These are phyloP conservation scores for Bibio marci DNA, from an alignment of 2,888 invertebrate genomes.

Conservation along the genomic window DNA sequence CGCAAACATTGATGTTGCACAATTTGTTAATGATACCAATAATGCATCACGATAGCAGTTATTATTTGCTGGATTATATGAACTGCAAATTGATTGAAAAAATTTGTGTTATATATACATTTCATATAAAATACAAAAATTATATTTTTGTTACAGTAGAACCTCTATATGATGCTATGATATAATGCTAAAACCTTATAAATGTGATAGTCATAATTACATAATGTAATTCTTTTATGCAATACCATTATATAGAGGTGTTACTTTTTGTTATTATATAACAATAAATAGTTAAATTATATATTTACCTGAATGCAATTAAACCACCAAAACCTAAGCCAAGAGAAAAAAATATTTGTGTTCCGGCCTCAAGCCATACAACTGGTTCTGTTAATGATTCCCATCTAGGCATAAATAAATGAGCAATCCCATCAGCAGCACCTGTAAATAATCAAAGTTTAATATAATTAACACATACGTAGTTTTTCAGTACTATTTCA, in stretches of 20 bases:
- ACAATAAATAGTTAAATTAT: too few relatives aligned
- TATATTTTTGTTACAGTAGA: too few relatives aligned
- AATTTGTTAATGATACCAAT: constrained; percentile 82
- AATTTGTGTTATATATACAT: background rate
- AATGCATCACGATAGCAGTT: constrained; percentile 90
- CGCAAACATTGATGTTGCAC: constrained; percentile 91
- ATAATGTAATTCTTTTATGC: too few relatives aligned
- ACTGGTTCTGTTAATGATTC: constrained; percentile 80
- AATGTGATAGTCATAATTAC: too few relatives aligned
- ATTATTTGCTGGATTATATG: constrained; percentile 93
- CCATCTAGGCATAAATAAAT: constrained; percentile 88
- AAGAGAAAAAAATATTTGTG: constrained; percentile 93
- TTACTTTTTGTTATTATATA: too few relatives aligned
- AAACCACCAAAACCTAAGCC: constrained; percentile 91
- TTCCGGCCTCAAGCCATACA: constrained; percentile 94
- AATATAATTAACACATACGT: background rate
- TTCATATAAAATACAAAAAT: too few relatives aligned
- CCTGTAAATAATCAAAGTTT: constrained; percentile 16
- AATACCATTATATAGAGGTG: too few relatives aligned
- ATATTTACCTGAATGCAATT: constrained; percentile 62
- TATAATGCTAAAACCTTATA: too few relatives aligned
- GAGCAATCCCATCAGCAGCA: constrained; percentile 58
- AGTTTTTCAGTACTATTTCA: background rate
- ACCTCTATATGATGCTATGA: too few relatives aligned
- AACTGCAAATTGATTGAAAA: constrained; percentile 28